These are phyloP conservation scores for Gasterosteus nipponicus DNA, from an alignment of 2,113 vertebrate species.

Conservation along the genomic window DNA sequence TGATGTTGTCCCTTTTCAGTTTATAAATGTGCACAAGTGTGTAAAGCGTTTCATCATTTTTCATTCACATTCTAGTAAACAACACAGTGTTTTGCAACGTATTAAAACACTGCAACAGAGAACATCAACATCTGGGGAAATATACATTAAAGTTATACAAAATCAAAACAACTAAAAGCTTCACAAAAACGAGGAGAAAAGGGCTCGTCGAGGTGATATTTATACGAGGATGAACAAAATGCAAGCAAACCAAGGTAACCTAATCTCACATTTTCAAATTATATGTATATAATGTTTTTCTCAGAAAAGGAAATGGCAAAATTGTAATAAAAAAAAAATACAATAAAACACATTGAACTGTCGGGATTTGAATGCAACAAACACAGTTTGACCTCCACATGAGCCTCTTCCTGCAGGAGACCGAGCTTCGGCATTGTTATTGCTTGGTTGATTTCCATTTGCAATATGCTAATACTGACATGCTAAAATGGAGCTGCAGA, in stretches of 20 bases:
- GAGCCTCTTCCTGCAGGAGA: slow-evolving; percentile 38
- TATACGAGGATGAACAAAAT: slow-evolving; percentile 32
- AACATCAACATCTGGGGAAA: slow-evolving; percentile 63
- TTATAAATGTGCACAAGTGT: slow-evolving; percentile 21
- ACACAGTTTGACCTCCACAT: slow-evolving; percentile 33
- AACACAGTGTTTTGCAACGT: slow-evolving; percentile 73
- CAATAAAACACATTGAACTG: slow-evolving; percentile 29
- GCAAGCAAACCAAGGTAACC: slow-evolving; percentile 11
- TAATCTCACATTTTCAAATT: slow-evolving; percentile 18
- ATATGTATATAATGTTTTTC: slow-evolving; percentile 3
- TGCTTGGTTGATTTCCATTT: slow-evolving; percentile 69
- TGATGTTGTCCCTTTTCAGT: slow-evolving; percentile 64
- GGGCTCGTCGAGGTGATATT: slow-evolving; percentile 1
- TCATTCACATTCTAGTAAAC: slow-evolving; percentile 71
- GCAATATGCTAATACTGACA: slow-evolving; percentile 70
- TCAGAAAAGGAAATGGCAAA: slow-evolving; percentile 38
- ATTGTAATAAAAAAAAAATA: slow-evolving; percentile 9
- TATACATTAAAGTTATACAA: slow-evolving; percentile 66
- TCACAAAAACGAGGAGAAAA: slow-evolving; percentile 54
- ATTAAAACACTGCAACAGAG: slow-evolving; percentile 63
- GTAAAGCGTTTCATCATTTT: slow-evolving; percentile 68
- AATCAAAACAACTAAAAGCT: slow-evolving; percentile 52
- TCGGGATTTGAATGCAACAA: slow-evolving; percentile 40
- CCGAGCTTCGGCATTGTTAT: slow-evolving; percentile 61
- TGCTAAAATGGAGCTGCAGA: slow-evolving; percentile 58